phyloP scores from a whole-genome alignment of 2,888 invertebrate genomes.

The Cenopis cana region DNA sequence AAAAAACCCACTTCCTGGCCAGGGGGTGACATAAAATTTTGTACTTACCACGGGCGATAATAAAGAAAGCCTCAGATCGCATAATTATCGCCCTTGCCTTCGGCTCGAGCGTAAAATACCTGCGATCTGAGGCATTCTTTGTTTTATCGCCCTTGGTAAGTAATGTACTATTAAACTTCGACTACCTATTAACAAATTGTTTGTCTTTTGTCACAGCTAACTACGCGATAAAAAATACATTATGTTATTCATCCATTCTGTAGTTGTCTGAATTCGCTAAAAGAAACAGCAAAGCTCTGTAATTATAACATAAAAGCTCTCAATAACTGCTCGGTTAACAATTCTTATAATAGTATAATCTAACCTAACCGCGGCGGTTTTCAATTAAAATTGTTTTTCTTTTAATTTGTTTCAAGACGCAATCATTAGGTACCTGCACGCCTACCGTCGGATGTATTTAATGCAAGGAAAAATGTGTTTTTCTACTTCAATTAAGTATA shows the following conservation, averaged over 20 bases:
- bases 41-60: too few species aligned
- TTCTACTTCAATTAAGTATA: conserved; percentile 9
- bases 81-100: too few species aligned
- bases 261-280: background rate
- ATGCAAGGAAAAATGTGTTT: background rate
- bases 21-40: too few species aligned
- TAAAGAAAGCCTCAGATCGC: too few species aligned
- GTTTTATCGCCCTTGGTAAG: too few species aligned
- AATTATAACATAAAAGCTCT: conserved; percentile 20
- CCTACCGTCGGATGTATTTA: background rate
- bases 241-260: background rate
- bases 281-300: conserved; percentile 9
- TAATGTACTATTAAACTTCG: too few species aligned
- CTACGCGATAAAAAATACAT: background rate
- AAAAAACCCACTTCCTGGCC: too few species aligned
- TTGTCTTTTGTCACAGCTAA: background rate
- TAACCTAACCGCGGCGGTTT: conserved; percentile 2
- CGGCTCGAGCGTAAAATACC: too few species aligned
- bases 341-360: conserved; percentile 14
- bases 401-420: conserved; percentile 4
- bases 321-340: background rate
- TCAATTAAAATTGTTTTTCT: conserved; percentile 5
- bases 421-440: conserved; percentile 8
- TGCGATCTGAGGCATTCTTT: too few species aligned
- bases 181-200: background rate